Conservation (phyloP, 1,140 invertebrate species). For the Gonioctena quinquepunctata region DNA sequence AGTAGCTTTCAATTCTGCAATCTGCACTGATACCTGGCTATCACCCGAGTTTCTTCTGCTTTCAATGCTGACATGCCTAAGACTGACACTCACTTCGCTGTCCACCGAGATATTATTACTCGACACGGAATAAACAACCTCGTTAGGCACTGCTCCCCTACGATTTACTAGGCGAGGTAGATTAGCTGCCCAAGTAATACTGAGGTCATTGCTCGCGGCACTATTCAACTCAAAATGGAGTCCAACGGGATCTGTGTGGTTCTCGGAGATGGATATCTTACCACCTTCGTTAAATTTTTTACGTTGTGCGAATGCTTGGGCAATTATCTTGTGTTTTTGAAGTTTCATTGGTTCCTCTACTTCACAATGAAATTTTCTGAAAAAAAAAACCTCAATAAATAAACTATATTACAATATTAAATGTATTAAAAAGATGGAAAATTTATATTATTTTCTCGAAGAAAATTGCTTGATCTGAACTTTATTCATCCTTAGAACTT, state of each 20-base stretch:
- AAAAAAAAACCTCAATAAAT: constrained; percentile 14
- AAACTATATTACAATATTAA: too few relatives aligned
- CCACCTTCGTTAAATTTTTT: constrained; percentile 82
- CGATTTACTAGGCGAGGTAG: constrained; percentile 83
- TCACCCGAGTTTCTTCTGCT: constrained; percentile 82
- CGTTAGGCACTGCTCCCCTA: constrained; percentile 73
- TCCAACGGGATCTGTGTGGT: constrained; percentile 88
- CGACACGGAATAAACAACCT: constrained; percentile 63
- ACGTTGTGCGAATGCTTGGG: constrained; percentile 86
- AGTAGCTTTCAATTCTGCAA: constrained; percentile 78
- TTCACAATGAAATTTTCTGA: constrained; percentile 70
- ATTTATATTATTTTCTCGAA: too few relatives aligned
- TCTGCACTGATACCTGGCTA: constrained; percentile 81
- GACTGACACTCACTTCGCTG: constrained; percentile 80
- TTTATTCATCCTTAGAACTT: too few relatives aligned
- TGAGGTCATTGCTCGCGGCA: constrained; percentile 72
- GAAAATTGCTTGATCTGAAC: too few relatives aligned
- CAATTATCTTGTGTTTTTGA: constrained; percentile 89
- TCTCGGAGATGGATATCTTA: constrained; percentile 82
- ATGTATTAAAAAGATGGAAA: too few relatives aligned
- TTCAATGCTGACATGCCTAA: constrained; percentile 78
- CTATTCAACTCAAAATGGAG: constrained; percentile 84
- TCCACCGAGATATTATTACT: constrained; percentile 67
- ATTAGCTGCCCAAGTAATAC: constrained; percentile 86
- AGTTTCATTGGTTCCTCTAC: constrained; percentile 72